Evolutionary conservation across 2,113 vertebrate species (phyloP), one percentile per base, ranked within the genome.

Genomic region (Rhombomys opimus): DNA sequence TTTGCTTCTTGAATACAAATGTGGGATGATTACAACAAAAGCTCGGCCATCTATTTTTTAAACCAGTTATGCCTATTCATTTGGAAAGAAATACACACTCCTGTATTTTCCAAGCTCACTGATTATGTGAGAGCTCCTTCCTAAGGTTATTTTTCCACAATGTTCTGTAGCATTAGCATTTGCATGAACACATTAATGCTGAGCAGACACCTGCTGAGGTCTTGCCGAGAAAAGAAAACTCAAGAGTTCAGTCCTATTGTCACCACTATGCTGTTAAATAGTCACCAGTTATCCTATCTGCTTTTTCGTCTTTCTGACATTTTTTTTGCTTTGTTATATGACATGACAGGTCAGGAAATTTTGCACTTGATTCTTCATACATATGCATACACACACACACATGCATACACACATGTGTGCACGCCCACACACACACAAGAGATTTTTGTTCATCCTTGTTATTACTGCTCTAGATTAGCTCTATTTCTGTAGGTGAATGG

Each of bases 1-100:
- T 75, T 14, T 82, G 25, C 57, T 82, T 41, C 32, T 10, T 91
- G 93, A 96, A 96, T 96, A 95, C 63, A 94, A 96, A 96, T 89
- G 77, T 30, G 22, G 7, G 32, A 73, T 91, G 95, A 96, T 93
- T 94, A 84, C 73, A 93, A 76, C 77, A 82, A 96, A 96, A 23
- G 57, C 68, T 41, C 27, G 27, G 57, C 20, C 63, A 93, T 73
- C 32, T 41, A 54, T 82, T 38, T 80, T 93, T 91, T 93, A 84
- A 41, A 59, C 22, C 82, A 72, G 86, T 90, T 85, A 54, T 94
- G 70, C 75, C 57, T 89, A 80, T 92, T 97, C 78, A 70, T 82
- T 91, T 88, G 6, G 18, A 70, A 50, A 95, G 59, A 93, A 95
- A 91, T 3, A 80, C 12, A 63, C 13, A 59, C 63, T 46, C 14